Conservation (phyloP, 2,113 vertebrate species). For the Protobothrops mucrosquamatus region DNA sequence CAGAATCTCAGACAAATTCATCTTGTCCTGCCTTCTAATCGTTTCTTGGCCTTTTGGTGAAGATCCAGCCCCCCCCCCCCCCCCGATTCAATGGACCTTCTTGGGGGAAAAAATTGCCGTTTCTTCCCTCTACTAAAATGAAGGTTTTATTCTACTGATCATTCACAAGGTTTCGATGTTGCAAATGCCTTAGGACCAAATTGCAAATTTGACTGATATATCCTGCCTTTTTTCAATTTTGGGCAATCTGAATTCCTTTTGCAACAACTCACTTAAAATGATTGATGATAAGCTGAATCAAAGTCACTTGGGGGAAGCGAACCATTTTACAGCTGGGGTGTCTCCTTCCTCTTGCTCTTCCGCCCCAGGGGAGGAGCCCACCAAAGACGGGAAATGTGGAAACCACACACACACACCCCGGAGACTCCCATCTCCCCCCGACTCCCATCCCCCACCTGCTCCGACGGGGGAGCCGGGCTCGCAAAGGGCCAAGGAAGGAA, state of each 20-base stretch:
- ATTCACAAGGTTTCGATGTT: neutral
- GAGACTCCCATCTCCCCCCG: no score
- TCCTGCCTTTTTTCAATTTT: neutral
- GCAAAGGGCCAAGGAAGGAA: neutral
- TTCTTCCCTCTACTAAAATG: neutral
- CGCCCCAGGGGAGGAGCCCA: no score
- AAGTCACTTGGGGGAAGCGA: neutral
- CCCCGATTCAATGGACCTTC: neutral
- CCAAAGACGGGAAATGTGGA: no score
- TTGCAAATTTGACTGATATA: neutral
- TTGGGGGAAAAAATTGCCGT: neutral
- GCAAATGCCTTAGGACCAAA: neutral
- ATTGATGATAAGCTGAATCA: neutral
- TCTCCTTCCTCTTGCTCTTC: neutral
- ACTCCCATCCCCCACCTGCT: no score
- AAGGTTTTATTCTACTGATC: neutral
- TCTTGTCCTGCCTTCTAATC: neutral
- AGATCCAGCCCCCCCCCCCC: no score
- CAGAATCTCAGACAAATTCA: neutral
- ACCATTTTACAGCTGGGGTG: neutral
- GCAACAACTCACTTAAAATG: neutral
- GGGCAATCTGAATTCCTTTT: neutral
- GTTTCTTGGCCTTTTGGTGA: neutral
- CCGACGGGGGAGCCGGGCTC: no score
- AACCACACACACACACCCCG: no score